phyloP scores from a whole-genome alignment of 2,888 invertebrate genomes.

The Drosophila lutescens region DNA sequence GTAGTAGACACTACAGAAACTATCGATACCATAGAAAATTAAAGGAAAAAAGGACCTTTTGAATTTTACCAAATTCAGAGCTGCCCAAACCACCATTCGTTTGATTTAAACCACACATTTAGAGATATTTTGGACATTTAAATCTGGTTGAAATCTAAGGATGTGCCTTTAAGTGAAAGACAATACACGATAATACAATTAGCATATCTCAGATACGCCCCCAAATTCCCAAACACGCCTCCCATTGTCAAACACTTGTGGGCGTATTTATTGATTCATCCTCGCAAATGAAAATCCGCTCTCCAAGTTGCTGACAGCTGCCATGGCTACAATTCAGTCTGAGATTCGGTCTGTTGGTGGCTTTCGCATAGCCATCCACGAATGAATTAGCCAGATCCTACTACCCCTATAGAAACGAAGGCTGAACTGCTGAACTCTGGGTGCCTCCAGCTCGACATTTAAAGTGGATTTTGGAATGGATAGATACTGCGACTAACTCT shows the following conservation, averaged over 20 bases:
- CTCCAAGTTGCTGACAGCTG: constrained; percentile 6
- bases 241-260: neutral
- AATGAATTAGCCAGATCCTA: constrained; percentile 2
- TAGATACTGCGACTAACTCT: neutral
- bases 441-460: neutral
- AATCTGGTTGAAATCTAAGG: constrained; percentile 6
- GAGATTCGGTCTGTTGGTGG: neutral
- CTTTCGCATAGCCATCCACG: constrained; percentile 4
- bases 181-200: neutral
- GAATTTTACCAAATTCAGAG: too few species aligned
- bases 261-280: constrained; percentile 3
- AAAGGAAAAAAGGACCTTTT: too few species aligned
- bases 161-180: constrained; percentile 3
- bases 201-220: neutral
- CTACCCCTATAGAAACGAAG: neutral
- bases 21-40: too few species aligned
- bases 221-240: neutral
- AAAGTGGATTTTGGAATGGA: constrained; percentile 4
- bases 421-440: neutral
- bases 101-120: too few species aligned
- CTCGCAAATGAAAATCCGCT: constrained; percentile 26
- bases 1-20: too few species aligned
- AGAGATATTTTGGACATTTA: too few species aligned
- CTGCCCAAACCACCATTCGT: too few species aligned
- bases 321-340: neutral